These are phyloP conservation scores for Catharus fuscescens DNA, from an alignment of 2,113 vertebrate genomes.

Conservation along the genomic window DNA sequence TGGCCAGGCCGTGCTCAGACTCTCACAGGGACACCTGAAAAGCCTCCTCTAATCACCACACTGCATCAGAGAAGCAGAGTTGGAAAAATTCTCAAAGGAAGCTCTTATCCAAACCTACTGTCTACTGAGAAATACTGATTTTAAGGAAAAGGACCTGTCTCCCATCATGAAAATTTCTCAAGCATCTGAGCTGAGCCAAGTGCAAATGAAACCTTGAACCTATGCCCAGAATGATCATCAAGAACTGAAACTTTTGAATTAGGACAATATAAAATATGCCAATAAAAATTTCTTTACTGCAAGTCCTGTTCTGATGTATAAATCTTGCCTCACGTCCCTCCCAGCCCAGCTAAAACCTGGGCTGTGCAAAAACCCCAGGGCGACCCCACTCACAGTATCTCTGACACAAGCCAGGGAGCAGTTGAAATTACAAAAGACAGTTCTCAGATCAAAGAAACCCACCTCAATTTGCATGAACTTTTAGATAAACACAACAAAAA, in stretches of 20 bases:
- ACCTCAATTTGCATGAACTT: slow-evolving; percentile 35
- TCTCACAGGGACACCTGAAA: not conserved
- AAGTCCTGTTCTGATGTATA: not conserved
- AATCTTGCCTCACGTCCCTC: not conserved
- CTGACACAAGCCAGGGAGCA: slow-evolving; percentile 47
- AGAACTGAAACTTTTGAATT: slow-evolving; percentile 6
- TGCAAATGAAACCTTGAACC: slow-evolving; percentile 43
- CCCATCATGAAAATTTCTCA: slow-evolving; percentile 1
- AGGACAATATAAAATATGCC: slow-evolving; percentile 21
- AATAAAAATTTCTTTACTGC: slow-evolving; percentile 20
- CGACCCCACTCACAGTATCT: not conserved
- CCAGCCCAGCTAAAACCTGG: not conserved
- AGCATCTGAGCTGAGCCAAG: slow-evolving; percentile 33
- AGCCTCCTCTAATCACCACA: not conserved
- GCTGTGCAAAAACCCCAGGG: not conserved
- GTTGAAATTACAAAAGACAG: slow-evolving; percentile 26
- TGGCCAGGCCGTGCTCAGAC: not conserved
- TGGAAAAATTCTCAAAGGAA: not conserved
- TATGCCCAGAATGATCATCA: slow-evolving; percentile 18
- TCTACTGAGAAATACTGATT: not conserved
- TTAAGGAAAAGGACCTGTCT: slow-evolving; percentile 25
- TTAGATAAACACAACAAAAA: slow-evolving; percentile 22
- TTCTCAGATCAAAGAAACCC: slow-evolving; percentile 39
- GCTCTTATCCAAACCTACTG: not conserved
- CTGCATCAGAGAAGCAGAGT: not conserved